Conservation (phyloP, 2,797 vertebrate species). For the Paguma larvata region DNA sequence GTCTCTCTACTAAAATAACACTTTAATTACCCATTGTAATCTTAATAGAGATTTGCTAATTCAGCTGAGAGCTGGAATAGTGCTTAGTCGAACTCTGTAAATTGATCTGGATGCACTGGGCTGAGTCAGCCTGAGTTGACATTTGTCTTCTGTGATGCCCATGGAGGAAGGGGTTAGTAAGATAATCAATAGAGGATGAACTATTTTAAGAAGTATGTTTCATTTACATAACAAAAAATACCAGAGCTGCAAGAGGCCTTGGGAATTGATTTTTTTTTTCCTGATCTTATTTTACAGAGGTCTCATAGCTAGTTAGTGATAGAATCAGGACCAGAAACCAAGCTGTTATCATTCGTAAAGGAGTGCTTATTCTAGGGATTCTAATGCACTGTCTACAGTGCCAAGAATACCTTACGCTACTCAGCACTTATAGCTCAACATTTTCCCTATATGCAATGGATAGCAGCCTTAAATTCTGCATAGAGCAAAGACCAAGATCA, state of each 20-base stretch:
- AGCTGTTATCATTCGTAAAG: background rate
- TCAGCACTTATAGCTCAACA: background rate
- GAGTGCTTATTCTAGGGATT: background rate
- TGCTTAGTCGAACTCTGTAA: background rate
- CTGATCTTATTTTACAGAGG: slow-evolving; percentile 29
- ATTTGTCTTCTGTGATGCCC: slow-evolving; percentile 3
- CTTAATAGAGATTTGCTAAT: slow-evolving; percentile 30
- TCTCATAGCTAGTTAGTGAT: background rate
- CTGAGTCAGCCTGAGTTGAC: background rate
- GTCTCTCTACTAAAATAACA: slow-evolving; percentile 2
- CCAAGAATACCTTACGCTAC: background rate
- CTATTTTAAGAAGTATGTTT: slow-evolving; percentile 53
- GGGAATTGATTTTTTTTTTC: slow-evolving; percentile 8
- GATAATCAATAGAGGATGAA: slow-evolving; percentile 14
- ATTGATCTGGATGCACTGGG: background rate
- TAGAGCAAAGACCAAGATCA: background rate
- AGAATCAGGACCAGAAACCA: background rate
- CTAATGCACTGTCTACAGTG: background rate
- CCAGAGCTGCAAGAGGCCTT: background rate
- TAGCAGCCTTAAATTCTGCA: background rate
- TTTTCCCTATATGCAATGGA: background rate
- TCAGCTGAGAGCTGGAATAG: background rate
- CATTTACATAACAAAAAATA: slow-evolving; percentile 41
- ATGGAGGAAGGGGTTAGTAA: slow-evolving; percentile 2
- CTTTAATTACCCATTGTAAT: background rate